Percentiles rank a stretch among this genome's conserved stretches.
Conservation (phyloP, 2,113 vertebrate species). For the Hippocampus comes region DNA sequence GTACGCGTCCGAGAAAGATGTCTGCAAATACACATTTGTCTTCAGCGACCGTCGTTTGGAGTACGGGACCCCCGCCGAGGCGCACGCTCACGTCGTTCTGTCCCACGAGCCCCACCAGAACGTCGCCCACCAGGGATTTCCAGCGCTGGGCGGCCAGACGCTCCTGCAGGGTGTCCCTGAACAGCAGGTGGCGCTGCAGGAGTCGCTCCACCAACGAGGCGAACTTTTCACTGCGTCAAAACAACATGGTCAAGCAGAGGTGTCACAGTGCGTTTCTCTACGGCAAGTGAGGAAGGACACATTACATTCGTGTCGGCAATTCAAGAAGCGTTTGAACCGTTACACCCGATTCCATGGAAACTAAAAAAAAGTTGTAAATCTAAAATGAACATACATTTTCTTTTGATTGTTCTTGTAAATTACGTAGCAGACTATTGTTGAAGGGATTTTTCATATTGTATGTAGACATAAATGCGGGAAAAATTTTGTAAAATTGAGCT, state of each 20-base stretch:
- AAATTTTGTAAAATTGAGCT: too few species aligned
- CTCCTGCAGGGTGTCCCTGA: conserved; percentile 75
- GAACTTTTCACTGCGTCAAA: conserved; percentile 57
- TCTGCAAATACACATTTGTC: conserved; percentile 42
- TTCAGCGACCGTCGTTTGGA: not conserved
- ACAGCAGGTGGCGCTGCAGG: conserved; percentile 69
- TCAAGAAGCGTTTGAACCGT: too few species aligned
- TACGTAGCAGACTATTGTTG: too few species aligned
- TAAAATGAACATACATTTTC: too few species aligned
- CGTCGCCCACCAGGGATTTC: conserved; percentile 70
- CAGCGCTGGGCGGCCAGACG: conserved; percentile 62
- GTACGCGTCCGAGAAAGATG: conserved; percentile 67
- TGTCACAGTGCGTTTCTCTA: too few species aligned
- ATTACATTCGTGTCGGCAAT: too few species aligned
- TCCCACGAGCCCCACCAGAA: conserved; percentile 71
- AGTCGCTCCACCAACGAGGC: conserved; percentile 67
- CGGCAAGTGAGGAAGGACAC: too few species aligned
- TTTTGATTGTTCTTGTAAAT: too few species aligned
- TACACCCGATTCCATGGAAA: too few species aligned
- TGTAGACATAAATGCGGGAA: too few species aligned
- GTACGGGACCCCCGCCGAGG: not conserved
- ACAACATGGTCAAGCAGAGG: not conserved
- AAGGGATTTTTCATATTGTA: too few species aligned
- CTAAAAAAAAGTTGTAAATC: too few species aligned
- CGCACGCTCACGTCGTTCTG: conserved; percentile 60